These are phyloP conservation scores for Seladonia tumulorum DNA, from an alignment of 2,888 invertebrate species.

Conservation along the genomic window DNA sequence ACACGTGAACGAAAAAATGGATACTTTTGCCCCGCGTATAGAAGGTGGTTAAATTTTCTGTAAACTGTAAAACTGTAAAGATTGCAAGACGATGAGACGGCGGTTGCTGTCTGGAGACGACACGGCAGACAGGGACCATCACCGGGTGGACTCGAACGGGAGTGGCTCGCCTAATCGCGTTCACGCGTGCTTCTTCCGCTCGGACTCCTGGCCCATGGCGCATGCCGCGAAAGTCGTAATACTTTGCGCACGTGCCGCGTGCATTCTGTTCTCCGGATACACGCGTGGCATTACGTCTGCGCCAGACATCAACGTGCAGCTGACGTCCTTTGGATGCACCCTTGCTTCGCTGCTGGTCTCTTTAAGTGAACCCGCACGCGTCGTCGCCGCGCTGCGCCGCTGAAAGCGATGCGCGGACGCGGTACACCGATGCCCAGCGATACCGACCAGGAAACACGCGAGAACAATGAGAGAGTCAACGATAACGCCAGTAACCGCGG, in stretches of 20 bases:
- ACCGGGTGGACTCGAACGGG: not conserved
- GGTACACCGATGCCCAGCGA: not conserved
- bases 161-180: not conserved
- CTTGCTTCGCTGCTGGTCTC: conserved; percentile 25
- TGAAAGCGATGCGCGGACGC: not conserved
- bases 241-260: conserved; percentile 62
- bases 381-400: not conserved
- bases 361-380: conserved; percentile 29
- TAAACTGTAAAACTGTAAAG: too few relatives aligned
- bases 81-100: too few relatives aligned
- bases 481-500: conserved; percentile 7
- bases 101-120: not conserved
- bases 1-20: too few relatives aligned
- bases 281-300: conserved; percentile 81
- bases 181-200: conserved; percentile 20
- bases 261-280: conserved; percentile 81
- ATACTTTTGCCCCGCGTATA: too few relatives aligned
- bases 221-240: conserved; percentile 63
- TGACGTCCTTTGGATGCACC: conserved; percentile 58
- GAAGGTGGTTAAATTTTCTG: too few relatives aligned
- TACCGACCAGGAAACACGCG: conserved; percentile 9
- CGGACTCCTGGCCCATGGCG: conserved; percentile 37
- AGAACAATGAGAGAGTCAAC: not conserved
- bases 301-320: conserved; percentile 69
- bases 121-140: too few relatives aligned